Percentiles rank a stretch among this genome's conserved stretches.
Conservation (phyloP, 2,888 invertebrate species). For the Sarcophaga carnaria region DNA sequence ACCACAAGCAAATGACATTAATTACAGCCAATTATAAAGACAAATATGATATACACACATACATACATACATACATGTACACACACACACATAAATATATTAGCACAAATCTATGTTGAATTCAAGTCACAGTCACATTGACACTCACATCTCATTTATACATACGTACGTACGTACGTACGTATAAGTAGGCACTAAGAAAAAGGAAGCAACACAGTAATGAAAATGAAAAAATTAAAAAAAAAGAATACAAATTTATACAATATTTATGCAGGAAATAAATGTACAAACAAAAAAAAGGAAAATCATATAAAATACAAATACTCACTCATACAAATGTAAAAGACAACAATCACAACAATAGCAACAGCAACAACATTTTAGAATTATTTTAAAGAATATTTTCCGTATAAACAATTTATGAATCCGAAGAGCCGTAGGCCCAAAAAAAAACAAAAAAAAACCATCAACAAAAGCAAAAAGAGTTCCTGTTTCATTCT, state of each 20-base stretch:
- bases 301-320: too few species aligned
- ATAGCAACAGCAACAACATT: too few species aligned
- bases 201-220: background rate
- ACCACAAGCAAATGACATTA: slow-evolving; percentile 53
- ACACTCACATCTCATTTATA: background rate
- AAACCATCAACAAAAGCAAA: background rate
- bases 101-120: too few species aligned
- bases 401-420: slow-evolving; percentile 34
- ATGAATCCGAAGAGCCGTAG: slow-evolving; percentile 35
- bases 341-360: too few species aligned
- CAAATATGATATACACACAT: background rate
- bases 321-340: too few species aligned
- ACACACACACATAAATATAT: background rate
- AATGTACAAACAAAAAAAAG: background rate
- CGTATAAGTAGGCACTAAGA: background rate
- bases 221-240: background rate
- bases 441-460: background rate
- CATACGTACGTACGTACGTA: background rate
- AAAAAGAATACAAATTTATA: background rate
- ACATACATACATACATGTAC: background rate
- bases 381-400: background rate
- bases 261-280: slow-evolving; percentile 5
- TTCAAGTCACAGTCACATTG: too few species aligned
- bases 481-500: slow-evolving; percentile 1
- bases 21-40: slow-evolving; percentile 48